Percentiles rank a stretch among this genome's conserved stretches.
These are phyloP conservation scores for Phocides pigmalion DNA, from an alignment of 1,140 invertebrate genomes.

Conservation along the genomic window DNA sequence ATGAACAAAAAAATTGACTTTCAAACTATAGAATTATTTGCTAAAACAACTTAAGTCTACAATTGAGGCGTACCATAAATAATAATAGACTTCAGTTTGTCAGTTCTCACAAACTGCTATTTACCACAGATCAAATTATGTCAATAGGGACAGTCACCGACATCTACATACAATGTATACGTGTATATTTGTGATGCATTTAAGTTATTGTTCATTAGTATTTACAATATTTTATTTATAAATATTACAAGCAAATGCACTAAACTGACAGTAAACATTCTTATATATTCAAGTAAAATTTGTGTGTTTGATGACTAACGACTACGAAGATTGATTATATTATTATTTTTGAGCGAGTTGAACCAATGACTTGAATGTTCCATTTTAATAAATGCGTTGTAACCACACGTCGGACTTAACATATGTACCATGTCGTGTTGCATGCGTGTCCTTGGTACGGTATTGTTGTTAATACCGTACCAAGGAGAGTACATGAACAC, in stretches of 20 bases:
- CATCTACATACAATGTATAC: no score
- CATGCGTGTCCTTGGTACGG: no score
- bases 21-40: neutral
- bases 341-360: neutral
- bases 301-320: conserved; percentile 5
- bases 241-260: conserved; percentile 3
- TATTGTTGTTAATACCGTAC: no score
- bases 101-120: neutral
- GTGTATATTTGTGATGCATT: conserved; percentile 2
- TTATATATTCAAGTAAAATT: conserved; percentile 6
- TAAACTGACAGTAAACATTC: neutral
- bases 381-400: no score
- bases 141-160: neutral
- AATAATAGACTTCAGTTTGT: neutral
- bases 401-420: no score
- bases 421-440: no score
- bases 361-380: no score
- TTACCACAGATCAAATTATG: neutral
- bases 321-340: neutral
- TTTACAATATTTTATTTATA: conserved; percentile 2
- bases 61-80: neutral
- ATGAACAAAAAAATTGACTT: neutral
- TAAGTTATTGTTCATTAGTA: neutral
- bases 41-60: neutral
- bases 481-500: no score